These are phyloP conservation scores for Montipora capricornis DNA, from an alignment of 64 coral and sea anemone species.

Conservation along the genomic window DNA sequence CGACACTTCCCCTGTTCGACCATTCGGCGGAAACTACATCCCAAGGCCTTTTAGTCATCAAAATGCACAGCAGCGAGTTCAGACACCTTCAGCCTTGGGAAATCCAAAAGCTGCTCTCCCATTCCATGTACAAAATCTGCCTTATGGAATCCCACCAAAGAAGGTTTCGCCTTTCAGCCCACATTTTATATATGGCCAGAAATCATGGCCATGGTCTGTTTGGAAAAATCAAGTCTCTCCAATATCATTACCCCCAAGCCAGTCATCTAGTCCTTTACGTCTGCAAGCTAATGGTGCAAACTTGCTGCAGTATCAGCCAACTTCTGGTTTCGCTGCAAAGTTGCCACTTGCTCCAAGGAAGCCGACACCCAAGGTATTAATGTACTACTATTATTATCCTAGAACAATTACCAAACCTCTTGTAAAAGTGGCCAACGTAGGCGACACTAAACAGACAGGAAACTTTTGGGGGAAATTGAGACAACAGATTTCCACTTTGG, in stretches of 20 bases:
- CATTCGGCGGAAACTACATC: not conserved
- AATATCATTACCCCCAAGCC: not conserved
- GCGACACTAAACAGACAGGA: not conserved
- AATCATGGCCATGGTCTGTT: conserved; percentile 31
- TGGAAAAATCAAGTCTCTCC: conserved; percentile 1
- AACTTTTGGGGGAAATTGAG: not conserved
- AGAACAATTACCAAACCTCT: conserved; percentile 11
- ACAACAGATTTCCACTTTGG: not conserved
- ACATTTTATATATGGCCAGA: conserved; percentile 20
- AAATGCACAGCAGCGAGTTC: not conserved
- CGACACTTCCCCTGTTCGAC: not conserved
- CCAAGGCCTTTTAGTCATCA: not conserved
- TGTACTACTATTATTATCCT: conserved; percentile 54
- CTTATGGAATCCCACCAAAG: not conserved
- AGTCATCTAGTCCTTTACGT: not conserved
- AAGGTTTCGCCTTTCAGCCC: conserved; percentile 2
- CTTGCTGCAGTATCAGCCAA: not conserved
- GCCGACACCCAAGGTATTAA: conserved; percentile 23
- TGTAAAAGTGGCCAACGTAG: not conserved
- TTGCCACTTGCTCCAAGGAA: conserved; percentile 1
- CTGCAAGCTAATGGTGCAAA: not conserved
- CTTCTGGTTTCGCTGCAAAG: not conserved
- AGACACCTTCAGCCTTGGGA: not conserved
- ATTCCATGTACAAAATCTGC: not conserved
- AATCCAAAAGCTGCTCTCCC: not conserved